Base-by-base conservation (phyloP, 2,113 vertebrate species). In the Ctenomys sociabilis region DNA sequence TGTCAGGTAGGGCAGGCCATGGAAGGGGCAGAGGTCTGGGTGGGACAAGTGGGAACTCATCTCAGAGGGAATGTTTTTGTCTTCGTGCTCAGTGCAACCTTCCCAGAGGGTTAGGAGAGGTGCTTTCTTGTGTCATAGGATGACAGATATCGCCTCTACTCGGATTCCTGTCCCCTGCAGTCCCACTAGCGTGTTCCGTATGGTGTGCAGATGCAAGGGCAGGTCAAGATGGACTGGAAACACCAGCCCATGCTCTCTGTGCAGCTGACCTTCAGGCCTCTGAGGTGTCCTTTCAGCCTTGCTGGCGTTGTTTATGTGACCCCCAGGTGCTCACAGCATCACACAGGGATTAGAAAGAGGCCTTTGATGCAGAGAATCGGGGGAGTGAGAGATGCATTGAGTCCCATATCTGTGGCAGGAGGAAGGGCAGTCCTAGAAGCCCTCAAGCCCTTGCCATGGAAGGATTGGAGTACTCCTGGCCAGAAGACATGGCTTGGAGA, bases 221-320 rank as follows among this genome's bases (percentile, higher is more conserved):
- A 70, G 89, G 35, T 22, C 68, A 57, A 37, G 30, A 64, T 92
- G 97, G 77, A 94, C 54, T 94, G 54, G 82, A 95, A 95, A 90
- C 72, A 64, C 85, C 89, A 89, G 0, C 9, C 24, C 93, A 8
- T 78, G 40, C 89, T 87, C 64, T 85, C 35, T 92, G 82, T 14
- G 17, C 30, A 37, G 61, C 95, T 95, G 24, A 97, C 19, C 14
- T 93, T 30, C 85, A 64, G 72, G 35, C 54, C 83, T 94, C 96
- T 94, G 43, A 89, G 54, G 54, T 90, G 1, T 0, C 28, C 63
- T 28, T 85, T 7, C 32, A 83, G 70, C 81, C 75, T 73, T 77
- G 64, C 26, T 35, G n/a, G n/a, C 85, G 85, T 88, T 96, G 77
- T 92, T 94, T 84, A 91, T 72, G 59, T 61, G 82, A 32, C 80